Evolutionary conservation across 2,888 invertebrate genomes (phyloP), one percentile per base, ranked within the genome.

Genomic region (Drosophila borealis): DNA sequence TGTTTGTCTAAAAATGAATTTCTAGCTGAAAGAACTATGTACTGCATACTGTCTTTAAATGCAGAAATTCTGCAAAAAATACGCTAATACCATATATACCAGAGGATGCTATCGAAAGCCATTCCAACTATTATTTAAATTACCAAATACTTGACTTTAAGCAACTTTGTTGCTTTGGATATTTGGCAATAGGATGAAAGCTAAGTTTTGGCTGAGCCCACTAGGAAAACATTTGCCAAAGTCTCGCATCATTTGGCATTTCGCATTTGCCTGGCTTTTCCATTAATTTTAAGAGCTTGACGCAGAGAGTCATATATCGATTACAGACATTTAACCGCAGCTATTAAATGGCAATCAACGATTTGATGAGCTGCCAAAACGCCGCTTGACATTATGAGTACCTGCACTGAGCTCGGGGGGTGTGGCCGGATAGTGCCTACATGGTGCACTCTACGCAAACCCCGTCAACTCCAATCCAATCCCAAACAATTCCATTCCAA

Each of bases 281-380:
- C 78, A 77, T 74, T 71, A 67, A 66, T 56, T 67, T 75, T 70
- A 75, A 68, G 66, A 81, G 77, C 68, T 61, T 57, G 64, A 11
- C 29, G 57, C 19, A 44, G n/a, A 57, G 62, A 64, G 71, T 75
- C 73, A 68, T 64, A 80, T 82, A 84, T 80, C 81, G 70, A 81
- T 82, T 84, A 70, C 79, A 72, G 71, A 29, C 71, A 72, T 74
- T 79, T 70, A 67, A 63, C 59, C 56, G 59, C 51, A 65, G 64
- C 71, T 57, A 72, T 81, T 84, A 84, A 84, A 80, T 76, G 84
- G 80, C 81, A 82, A 84, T 82, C 82, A 84, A 64, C 61, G 64
- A 63, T 76, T 73, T 82, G 82, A 82, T 84, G 84, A 81, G 81
- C 81, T 84, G 82, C 84, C 82, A 82, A 84, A 83, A 70, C 67